Evolutionary conservation across 2,888 invertebrate species (phyloP), one percentile per base, ranked within the genome.

Genomic region (Diaperis boleti): DNA sequence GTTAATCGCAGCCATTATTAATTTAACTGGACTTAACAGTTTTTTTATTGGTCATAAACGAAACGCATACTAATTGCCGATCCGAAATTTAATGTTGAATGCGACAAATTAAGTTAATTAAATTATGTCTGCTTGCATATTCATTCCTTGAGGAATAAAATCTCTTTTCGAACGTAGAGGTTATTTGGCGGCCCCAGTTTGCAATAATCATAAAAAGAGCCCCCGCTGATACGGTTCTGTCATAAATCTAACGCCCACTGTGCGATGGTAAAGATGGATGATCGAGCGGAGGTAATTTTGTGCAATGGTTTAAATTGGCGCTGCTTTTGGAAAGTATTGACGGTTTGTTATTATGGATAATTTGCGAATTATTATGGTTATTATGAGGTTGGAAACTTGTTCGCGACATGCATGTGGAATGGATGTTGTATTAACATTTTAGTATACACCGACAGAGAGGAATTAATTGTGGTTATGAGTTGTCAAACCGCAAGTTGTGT

Each of bases 211-310:
- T 52, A 52, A 52, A 35, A n/a, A 20, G 37, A n/a, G 22, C 39
- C 14, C 52, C 37, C 17, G 52, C 26, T 22, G 52, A 1, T 14
- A 10, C 1, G 22, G 22, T 52, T 52, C 26, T 15, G 52, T 39
- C 52, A 35, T 52, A 52, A 52, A 52, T 52, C 52, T 52, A 35
- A 52, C 52, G 52, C 52, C 52, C 39, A 52, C 52, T 39, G 20
- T 8, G 31, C 14, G 50, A 35, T 20, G 22, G 52, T 33, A 37
- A 39, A 20, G 52, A 52, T 52, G 37, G 4, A 31, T 22, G 22
- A n/a, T 6, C 8, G 13, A 22, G 13, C 33, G 2, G 33, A 33
- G 33, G 33, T 33, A 22, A 22, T 45, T 26, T 26, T 45, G 10
- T 37, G 39, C 13, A 39, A 39, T 37, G 52, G 14, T 13, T 37